Evolutionary conservation across 2,797 vertebrate genomes (phyloP), one percentile per base, ranked within the genome.

Genomic region (Echeneis naucrates): DNA sequence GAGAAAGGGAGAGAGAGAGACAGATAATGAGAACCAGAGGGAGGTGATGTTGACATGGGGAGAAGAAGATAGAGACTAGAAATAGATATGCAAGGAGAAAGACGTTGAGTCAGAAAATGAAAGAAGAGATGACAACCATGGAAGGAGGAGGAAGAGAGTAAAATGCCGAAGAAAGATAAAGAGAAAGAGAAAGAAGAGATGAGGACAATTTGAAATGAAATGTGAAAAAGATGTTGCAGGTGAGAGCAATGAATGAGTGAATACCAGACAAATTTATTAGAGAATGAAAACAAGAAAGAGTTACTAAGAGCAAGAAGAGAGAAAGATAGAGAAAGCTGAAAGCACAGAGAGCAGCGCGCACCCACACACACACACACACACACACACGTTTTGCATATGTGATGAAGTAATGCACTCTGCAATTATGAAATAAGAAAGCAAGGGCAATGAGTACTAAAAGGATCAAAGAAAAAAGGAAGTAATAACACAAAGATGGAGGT

Each of bases 91-190:
- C 87, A 91, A 86, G 92, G 87, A 89, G 83, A 85, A 89, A 93
- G 91, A 91, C 92, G 93, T 94, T 93, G 94, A 95, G 92, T 94
- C 93, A 94, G 89, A 94, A 89, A 91, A 92, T 87, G 82, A 91
- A 93, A 89, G 85, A 71, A 82, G 80, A 84, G 77, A 88, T 70
- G 76, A 78, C 71, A 85, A 84, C 65, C 67, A 79, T 38, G 70
- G 74, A 68, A 54, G 61, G 63, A 78, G 66, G 55, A 35, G 48
- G 64, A 48, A 37, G 47, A 51, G 33, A 50, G 6, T 30, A n/a
- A n/a, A n/a, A n/a, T n/a, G n/a, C n/a, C n/a, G 48, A 59, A 59
- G 75, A 62, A 58, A 73, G 53, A 68, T 4, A 54, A 51, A 56
- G 60, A 66, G 74, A 57, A 47, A 68, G 68, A 82, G 61, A 55